Base-by-base conservation (phyloP, 2,888 invertebrate species). In the Magallana nippona region DNA sequence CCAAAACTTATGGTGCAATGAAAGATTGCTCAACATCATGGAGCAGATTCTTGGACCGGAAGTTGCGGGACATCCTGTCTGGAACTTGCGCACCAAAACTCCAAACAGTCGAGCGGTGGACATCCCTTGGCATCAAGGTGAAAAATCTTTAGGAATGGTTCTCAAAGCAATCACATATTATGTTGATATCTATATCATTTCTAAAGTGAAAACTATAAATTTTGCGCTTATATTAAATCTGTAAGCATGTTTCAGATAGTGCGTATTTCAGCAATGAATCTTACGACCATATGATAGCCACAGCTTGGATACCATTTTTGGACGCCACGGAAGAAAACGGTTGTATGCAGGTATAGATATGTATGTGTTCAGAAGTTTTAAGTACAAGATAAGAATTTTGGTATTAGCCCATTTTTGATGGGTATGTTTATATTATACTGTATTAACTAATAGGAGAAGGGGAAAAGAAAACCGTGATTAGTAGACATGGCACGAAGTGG, bases 121-220 rank as follows among this genome's bases (percentile, higher is more conserved):
- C 60, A 92, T 93, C 1, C 93, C 93, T 11, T 93, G 93, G 93
- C 93, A 93, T 84, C 93, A 93, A 89, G 93, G 92, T 92, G 85
- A 63, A 22, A 56, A 13, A 79, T 22, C 32, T 10, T 19, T 58
- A 3, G 8, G 44, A 44, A 44, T 27, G 1, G 27, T 27, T 27
- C 27, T 44, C 44, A 44, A 44, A 44, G 44, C 44, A 44, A 44
- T 8, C 44, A 44, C 11, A 3, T 19, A 19, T 15, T 15, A 22
- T 2, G 15, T 10, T 3, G 11, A 13, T 13, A 27, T 27, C n/a
- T 27, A 27, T 27, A 55, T 55, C 10, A 55, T 78, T 15, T 15
- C 17, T 44, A 44, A n/a, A 5, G 8, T 44, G 3, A 44, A n/a
- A 71, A 15, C 13, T 17, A 11, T n/a, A n/a, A n/a, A 10, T 71